Evolutionary conservation across 92 coral and sea anemone species (phyloP).

Genomic region (Phymanthus crucifer): DNA sequence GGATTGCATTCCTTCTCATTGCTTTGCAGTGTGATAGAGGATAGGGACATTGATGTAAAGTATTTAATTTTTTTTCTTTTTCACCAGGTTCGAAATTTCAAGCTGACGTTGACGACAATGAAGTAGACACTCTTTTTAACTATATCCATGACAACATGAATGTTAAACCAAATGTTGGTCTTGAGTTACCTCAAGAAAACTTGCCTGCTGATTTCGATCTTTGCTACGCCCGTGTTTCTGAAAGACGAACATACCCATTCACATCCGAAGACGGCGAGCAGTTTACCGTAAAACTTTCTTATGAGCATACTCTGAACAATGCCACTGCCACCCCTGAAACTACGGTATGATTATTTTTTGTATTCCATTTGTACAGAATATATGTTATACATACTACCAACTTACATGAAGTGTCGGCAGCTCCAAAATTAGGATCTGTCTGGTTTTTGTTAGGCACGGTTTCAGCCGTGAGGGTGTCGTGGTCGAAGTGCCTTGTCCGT

Average conservation of each 20-base stretch:
- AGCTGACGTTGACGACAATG: not conserved
- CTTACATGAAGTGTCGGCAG: too few relatives aligned
- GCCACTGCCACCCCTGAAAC: not conserved
- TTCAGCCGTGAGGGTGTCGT: too few relatives aligned
- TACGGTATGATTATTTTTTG: not conserved
- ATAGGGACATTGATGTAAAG: too few relatives aligned
- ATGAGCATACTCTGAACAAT: not conserved
- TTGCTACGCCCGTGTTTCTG: not conserved
- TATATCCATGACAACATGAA: not conserved
- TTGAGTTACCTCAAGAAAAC: not conserved
- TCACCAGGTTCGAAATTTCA: not conserved
- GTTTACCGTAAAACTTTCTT: not conserved
- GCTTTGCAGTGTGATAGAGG: too few relatives aligned
- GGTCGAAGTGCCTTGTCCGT: too few relatives aligned
- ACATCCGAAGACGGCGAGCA: not conserved
- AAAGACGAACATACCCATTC: slow-evolving; percentile 7
- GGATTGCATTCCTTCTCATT: too few relatives aligned
- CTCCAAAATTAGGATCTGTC: too few relatives aligned
- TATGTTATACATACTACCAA: too few relatives aligned
- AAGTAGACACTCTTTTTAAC: not conserved
- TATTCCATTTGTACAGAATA: not conserved
- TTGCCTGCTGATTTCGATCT: not conserved
- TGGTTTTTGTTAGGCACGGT: too few relatives aligned
- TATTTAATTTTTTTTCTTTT: not conserved
- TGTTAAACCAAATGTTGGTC: not conserved